These are phyloP conservation scores for Ennomos erosarius DNA, from an alignment of 2,888 invertebrate genomes.

Conservation along the genomic window DNA sequence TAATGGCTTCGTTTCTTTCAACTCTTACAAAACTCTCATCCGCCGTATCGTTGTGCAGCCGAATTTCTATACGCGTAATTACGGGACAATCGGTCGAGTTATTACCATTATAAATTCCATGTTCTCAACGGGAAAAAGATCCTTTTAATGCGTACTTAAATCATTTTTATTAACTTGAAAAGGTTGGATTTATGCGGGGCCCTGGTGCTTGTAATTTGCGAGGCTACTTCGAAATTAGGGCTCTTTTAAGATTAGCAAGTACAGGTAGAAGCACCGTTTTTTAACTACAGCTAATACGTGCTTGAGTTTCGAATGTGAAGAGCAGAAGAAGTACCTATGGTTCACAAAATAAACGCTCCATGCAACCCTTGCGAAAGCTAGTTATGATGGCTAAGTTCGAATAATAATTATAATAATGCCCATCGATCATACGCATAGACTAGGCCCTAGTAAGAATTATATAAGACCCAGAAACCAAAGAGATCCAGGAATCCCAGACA, in stretches of 20 bases:
- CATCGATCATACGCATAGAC: too few species aligned
- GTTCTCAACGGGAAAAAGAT: slow-evolving; percentile 70
- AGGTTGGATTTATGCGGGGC: slow-evolving; percentile 76
- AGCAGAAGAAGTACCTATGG: too few species aligned
- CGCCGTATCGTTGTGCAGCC: slow-evolving; percentile 29
- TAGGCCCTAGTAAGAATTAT: too few species aligned
- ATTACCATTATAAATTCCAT: slow-evolving; percentile 75
- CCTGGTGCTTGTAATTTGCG: slow-evolving; percentile 69
- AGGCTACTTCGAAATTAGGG: slow-evolving; percentile 59
- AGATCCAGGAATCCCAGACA: too few species aligned
- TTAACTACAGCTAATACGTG: not conserved
- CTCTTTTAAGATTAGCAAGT: slow-evolving; percentile 35
- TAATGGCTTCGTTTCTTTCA: slow-evolving; percentile 42
- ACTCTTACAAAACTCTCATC: slow-evolving; percentile 33
- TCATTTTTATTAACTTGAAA: slow-evolving; percentile 83
- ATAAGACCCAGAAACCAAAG: too few species aligned
- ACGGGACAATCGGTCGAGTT: slow-evolving; percentile 67
- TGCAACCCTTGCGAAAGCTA: not conserved
- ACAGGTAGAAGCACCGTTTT: slow-evolving; percentile 19
- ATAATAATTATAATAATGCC: too few species aligned
- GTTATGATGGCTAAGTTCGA: not conserved
- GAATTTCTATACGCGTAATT: slow-evolving; percentile 52
- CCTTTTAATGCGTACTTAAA: slow-evolving; percentile 79
- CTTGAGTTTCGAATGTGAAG: not conserved
- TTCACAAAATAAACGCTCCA: too few species aligned